These are phyloP conservation scores for Pitta sordida DNA, from an alignment of 2,113 vertebrate genomes.

Conservation along the genomic window DNA sequence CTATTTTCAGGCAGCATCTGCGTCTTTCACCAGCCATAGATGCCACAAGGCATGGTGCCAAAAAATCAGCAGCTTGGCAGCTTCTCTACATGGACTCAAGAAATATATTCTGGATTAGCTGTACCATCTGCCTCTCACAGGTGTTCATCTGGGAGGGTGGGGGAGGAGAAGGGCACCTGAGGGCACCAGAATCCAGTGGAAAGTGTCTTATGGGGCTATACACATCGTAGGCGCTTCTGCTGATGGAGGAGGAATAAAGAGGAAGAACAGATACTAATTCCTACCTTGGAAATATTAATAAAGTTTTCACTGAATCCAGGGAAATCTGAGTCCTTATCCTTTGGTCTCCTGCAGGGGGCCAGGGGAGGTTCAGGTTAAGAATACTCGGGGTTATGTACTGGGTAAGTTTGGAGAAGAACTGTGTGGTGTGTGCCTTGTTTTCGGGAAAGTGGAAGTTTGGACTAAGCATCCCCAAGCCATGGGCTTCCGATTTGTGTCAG, in stretches of 20 bases:
- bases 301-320: neutral
- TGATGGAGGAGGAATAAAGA: neutral
- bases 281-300: neutral
- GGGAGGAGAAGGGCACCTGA: constrained; percentile 54
- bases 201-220: constrained; percentile 23
- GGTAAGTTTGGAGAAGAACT: neutral
- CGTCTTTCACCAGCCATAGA: neutral
- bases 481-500: neutral
- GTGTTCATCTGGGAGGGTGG: constrained; percentile 25
- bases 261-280: neutral
- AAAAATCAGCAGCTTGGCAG: constrained; percentile 47
- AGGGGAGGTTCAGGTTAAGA: too few species aligned
- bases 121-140: constrained; percentile 52
- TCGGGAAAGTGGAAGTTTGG: neutral
- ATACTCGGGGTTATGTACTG: too few species aligned
- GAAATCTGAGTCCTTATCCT: neutral
- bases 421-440: neutral
- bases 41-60: neutral
- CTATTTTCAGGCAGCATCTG: constrained; percentile 57
- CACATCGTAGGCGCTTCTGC: neutral
- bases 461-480: neutral
- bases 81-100: constrained; percentile 28
- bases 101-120: constrained; percentile 48
- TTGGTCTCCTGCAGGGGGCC: neutral
- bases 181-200: neutral